A percentile compares a stretch with the other conserved stretches of the same genome.
phyloP scores from a whole-genome alignment of 30 jellyfish, hydroid and myxozoan genomes.

The Euphysa ruthae region DNA sequence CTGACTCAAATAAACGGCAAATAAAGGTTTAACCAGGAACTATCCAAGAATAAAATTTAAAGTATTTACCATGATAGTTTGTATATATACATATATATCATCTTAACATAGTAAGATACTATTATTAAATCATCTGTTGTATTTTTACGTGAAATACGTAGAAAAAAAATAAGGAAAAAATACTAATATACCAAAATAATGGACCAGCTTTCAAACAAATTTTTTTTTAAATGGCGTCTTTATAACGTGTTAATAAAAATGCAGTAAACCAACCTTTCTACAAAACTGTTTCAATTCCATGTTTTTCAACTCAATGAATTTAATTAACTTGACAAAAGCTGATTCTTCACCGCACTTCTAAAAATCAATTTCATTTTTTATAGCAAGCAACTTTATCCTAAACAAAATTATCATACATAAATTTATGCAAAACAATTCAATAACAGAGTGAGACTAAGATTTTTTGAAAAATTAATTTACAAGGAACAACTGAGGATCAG shows the following conservation, averaged over 20 bases:
- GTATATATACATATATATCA: background rate
- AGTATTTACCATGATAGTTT: too few relatives aligned
- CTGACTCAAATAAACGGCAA: too few relatives aligned
- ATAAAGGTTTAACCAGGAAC: too few relatives aligned
- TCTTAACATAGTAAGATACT: background rate
- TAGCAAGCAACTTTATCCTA: too few relatives aligned
- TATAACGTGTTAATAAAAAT: background rate
- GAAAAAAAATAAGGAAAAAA: background rate
- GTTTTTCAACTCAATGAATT: slow-evolving; percentile 54
- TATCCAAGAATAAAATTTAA: too few relatives aligned
- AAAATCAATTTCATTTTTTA: too few relatives aligned
- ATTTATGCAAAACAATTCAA: too few relatives aligned
- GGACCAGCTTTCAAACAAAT: background rate
- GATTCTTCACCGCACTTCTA: slow-evolving; percentile 67
- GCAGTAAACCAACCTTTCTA: slow-evolving; percentile 45
- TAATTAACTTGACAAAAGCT: slow-evolving; percentile 41
- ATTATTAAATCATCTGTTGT: background rate
- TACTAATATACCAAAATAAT: background rate
- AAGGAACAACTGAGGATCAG: too few relatives aligned
- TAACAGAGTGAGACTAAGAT: too few relatives aligned
- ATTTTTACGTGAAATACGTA: background rate
- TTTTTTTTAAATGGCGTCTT: background rate
- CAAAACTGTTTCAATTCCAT: slow-evolving; percentile 94
- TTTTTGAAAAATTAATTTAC: too few relatives aligned
- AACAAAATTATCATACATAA: too few relatives aligned